These are phyloP conservation scores for Dasyprocta punctata DNA, from an alignment of 2,113 vertebrate species.

Conservation along the genomic window DNA sequence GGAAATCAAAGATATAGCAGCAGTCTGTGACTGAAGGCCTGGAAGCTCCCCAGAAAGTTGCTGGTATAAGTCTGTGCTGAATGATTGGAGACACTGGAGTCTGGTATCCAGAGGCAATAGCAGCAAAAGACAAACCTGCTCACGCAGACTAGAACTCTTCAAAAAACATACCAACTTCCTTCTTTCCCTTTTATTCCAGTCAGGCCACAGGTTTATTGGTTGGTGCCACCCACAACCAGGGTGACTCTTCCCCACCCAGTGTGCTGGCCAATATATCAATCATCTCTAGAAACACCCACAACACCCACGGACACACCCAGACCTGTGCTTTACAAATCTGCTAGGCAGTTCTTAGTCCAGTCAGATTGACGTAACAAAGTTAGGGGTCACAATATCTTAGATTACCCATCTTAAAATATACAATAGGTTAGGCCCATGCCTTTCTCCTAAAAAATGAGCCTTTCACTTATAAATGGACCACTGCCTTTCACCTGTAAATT, in stretches of 20 bases:
- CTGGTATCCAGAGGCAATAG: neutral
- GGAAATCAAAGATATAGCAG: neutral
- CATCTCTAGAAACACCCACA: neutral
- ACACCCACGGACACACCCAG: neutral
- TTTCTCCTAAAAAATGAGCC: neutral
- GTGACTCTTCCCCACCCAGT: neutral
- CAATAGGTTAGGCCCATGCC: neutral
- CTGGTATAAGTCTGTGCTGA: neutral
- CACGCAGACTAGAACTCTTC: neutral
- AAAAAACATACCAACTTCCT: neutral
- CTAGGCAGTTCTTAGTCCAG: neutral
- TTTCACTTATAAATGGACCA: neutral
- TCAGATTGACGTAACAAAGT: neutral
- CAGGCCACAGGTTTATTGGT: neutral
- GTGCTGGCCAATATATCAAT: neutral
- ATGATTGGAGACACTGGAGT: neutral
- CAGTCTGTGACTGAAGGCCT: neutral
- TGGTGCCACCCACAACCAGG: neutral
- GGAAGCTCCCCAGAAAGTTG: neutral
- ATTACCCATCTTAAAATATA: neutral
- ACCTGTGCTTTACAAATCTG: neutral
- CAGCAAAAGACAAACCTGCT: neutral
- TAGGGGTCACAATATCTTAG: neutral
- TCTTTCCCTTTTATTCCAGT: neutral
- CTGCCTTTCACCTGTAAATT: neutral